Evolutionary conservation across 2,888 invertebrate genomes (phyloP), one percentile per base, ranked within the genome.

Genomic region (Patella pellucida): DNA sequence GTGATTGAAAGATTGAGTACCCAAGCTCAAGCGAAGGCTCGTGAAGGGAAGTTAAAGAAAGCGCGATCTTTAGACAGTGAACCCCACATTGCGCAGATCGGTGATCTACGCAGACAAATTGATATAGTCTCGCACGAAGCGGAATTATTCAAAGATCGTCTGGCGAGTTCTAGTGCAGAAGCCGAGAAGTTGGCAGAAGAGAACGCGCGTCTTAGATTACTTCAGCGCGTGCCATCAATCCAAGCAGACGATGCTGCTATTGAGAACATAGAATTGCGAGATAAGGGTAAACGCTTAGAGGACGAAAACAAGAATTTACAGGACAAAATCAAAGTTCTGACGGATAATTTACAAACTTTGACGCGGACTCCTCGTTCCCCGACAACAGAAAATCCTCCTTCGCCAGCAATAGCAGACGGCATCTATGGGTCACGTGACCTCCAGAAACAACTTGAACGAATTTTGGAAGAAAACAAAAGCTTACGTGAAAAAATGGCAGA

Each of bases 41-140:
- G 75, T 76, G 73, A 76, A 69, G 76, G 41, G 73, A 75, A 76
- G 52, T 74, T 86, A 67, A 84, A 84, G 76, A 87, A 91, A 74
- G 91, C 90, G 81, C 84, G 90, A 74, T 91, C 91, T 3, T 79
- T 91, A 51, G 91, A 91, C 78, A 86, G 84, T 51, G 90, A 91
- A 23, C 71, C 75, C 4, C 72, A 75, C 5, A 73, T 82, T 9
- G 62, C 62, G 19, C 62, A 62, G 23, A 62, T 62, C 19, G 78
- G 95, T 14, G 95, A 95, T 89, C 88, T 95, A 69, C 94, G 94
- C 89, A 92, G 94, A 75, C 95, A 96, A 89, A 91, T 96, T 69
- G 94, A 95, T 91, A 93, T 94, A 1, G 94, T 95, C 73, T 95
- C 95, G 89, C 95, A 95, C 90, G 95, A 96, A 91, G 94, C 94